Percentiles rank a stretch among this genome's conserved stretches.
Conservation (phyloP, 2,888 invertebrate genomes). For the Cactoblastis cactorum region DNA sequence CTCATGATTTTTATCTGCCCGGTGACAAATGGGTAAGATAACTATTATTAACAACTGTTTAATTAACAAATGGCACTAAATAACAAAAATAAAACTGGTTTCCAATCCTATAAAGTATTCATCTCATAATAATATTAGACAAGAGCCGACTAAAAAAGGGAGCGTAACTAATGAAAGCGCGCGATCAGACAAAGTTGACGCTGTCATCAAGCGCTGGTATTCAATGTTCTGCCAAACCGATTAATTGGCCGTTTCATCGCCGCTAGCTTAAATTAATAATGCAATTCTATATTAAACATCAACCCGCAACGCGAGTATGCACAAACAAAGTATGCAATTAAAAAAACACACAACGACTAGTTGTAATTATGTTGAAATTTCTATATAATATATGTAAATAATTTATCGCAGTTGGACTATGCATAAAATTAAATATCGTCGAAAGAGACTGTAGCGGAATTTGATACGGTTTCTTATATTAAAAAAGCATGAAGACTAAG, state of each 20-base stretch:
- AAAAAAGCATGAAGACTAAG: too few relatives aligned
- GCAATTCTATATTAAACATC: constrained; percentile 38
- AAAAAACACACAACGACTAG: not conserved
- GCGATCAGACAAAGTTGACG: constrained; percentile 59
- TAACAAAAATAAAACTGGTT: too few relatives aligned
- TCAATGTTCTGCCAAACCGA: constrained; percentile 50
- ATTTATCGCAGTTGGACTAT: too few relatives aligned
- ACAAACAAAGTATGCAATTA: not conserved
- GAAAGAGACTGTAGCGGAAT: too few relatives aligned
- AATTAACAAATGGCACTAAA: too few relatives aligned
- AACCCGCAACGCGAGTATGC: not conserved
- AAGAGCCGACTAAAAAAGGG: constrained; percentile 27
- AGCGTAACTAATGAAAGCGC: constrained; percentile 69
- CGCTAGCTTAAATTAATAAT: constrained; percentile 63
- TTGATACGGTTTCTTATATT: too few relatives aligned
- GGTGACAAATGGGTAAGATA: too few relatives aligned
- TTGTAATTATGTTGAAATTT: not conserved
- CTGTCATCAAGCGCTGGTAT: constrained; percentile 40
- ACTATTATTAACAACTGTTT: too few relatives aligned
- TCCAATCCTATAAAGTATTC: too few relatives aligned
- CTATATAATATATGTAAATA: too few relatives aligned
- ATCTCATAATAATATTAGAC: constrained; percentile 1
- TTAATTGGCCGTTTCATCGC: constrained; percentile 68
- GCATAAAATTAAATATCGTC: too few relatives aligned
- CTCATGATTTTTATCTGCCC: too few relatives aligned